A percentile compares a stretch with the other conserved stretches of the same genome.
phyloP scores from a whole-genome alignment of 2,113 vertebrate genomes.

The Fulmarus glacialis region DNA sequence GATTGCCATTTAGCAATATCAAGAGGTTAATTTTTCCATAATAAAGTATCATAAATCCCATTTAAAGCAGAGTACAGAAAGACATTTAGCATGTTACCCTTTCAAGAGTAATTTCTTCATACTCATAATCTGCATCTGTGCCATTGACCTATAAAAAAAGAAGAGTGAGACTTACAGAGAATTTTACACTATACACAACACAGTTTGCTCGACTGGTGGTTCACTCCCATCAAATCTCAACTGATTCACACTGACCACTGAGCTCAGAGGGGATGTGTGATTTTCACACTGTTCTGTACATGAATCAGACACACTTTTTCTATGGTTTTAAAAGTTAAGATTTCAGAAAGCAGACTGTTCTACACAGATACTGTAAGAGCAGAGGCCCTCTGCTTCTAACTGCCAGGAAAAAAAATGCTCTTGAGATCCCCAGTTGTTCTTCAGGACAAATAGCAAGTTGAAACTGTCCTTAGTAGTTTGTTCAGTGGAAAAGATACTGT shows the following conservation, averaged over 20 bases:
- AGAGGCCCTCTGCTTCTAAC: not conserved
- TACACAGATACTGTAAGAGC: not conserved
- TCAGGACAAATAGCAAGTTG: not conserved
- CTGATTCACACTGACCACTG: not conserved
- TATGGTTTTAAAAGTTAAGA: not conserved
- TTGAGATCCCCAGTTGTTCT: not conserved
- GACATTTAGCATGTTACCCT: constrained; percentile 78
- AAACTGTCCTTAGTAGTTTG: not conserved
- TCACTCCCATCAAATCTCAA: not conserved
- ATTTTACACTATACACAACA: not conserved
- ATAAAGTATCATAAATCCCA: not conserved
- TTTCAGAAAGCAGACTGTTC: not conserved
- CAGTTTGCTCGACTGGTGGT: not conserved
- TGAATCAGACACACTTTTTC: not conserved
- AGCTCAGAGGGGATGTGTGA: not conserved
- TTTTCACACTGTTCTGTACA: not conserved
- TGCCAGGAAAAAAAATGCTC: not conserved
- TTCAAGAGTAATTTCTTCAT: constrained; percentile 98
- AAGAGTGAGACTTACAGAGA: not conserved
- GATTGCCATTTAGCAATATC: not conserved
- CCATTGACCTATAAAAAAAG: constrained; percentile 87
- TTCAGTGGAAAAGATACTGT: not conserved
- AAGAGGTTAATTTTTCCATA: not conserved
- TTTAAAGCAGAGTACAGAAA: not conserved
- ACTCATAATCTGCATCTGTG: constrained; percentile 95